Evolutionary conservation across 2,797 vertebrate genomes (phyloP), one percentile per base, ranked within the genome.

Genomic region (Austrolebias charrua): DNA sequence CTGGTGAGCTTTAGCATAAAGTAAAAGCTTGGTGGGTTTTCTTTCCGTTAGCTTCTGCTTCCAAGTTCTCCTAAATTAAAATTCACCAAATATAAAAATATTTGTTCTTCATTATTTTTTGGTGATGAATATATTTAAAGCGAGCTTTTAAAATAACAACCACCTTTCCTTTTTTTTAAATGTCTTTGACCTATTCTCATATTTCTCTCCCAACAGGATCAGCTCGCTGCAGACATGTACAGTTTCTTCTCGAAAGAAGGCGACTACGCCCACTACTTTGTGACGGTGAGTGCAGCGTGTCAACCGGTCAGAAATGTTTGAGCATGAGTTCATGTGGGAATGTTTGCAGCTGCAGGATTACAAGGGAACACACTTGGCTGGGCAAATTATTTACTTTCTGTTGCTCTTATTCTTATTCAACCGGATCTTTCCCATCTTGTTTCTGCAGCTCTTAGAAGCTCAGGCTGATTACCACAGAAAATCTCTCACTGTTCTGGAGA

Each of bases 391-490:
- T 80, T 78, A 70, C 71, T 81, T 68, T 86, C 89, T 84, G 78
- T 87, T 90, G 16, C 19, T 71, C 53, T 75, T 24, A n/a, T 66
- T 69, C 2, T 4, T 13, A 38, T 46, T 48, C 13, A 12, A 33
- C 46, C 13, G 4, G 8, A 64, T 50, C 35, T 2, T 50, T 28
- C 58, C n/a, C 66, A 84, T 40, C 38, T 40, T 12, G 38, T 95
- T 88, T 94, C 93, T 91, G 89, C 83, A 99, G 98, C 96, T 99
- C 90, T 94, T 99, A 93, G 97, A 98, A 91, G 95, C 95, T 88
- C 98, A 99, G 94, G 98, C 98, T 84, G 98, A 99, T 93, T 98
- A 98, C 94, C 97, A 99, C 93, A 94, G 97, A 92, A 98, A 95
- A 93, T 96, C 98, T 91, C 95, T 99, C 92, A 92, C 95, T 78